These are phyloP conservation scores for Emmelina monodactyla DNA, from an alignment of 2,888 invertebrate species.

Conservation along the genomic window DNA sequence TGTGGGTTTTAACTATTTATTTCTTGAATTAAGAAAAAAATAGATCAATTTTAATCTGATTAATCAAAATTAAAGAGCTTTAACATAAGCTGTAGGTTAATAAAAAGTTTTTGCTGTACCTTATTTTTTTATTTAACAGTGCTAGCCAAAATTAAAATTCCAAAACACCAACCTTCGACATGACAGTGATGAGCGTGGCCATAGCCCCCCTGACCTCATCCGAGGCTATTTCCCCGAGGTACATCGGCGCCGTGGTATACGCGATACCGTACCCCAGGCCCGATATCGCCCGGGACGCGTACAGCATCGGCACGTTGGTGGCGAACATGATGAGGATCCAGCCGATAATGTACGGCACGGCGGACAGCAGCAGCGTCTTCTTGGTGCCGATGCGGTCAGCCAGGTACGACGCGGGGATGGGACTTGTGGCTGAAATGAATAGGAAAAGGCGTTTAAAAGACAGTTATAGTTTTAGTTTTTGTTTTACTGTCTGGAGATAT, in stretches of 20 bases:
- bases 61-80: too few relatives aligned
- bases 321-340: slow-evolving; percentile 72
- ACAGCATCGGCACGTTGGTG: slow-evolving; percentile 61
- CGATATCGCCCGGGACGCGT: slow-evolving; percentile 66
- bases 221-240: slow-evolving; percentile 69
- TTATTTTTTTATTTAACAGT: neutral
- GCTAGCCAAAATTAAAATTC: neutral
- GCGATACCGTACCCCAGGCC: slow-evolving; percentile 70
- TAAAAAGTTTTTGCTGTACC: too few relatives aligned
- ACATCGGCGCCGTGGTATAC: slow-evolving; percentile 69
- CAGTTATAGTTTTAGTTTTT: too few relatives aligned
- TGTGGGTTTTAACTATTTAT: too few relatives aligned
- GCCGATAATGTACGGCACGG: slow-evolving; percentile 67
- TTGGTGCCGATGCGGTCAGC: slow-evolving; percentile 73
- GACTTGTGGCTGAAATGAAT: slow-evolving; percentile 63
- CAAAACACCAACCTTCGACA: slow-evolving; percentile 43
- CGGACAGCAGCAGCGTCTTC: slow-evolving; percentile 65
- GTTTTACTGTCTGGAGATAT: too few relatives aligned
- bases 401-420: slow-evolving; percentile 68
- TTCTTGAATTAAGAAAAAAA: too few relatives aligned
- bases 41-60: too few relatives aligned
- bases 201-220: slow-evolving; percentile 67
- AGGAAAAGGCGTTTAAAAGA: too few relatives aligned
- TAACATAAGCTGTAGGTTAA: too few relatives aligned
- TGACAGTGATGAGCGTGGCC: slow-evolving; percentile 67